Conservation (phyloP, 2,113 vertebrate species). For the Bubalus kerabau region DNA sequence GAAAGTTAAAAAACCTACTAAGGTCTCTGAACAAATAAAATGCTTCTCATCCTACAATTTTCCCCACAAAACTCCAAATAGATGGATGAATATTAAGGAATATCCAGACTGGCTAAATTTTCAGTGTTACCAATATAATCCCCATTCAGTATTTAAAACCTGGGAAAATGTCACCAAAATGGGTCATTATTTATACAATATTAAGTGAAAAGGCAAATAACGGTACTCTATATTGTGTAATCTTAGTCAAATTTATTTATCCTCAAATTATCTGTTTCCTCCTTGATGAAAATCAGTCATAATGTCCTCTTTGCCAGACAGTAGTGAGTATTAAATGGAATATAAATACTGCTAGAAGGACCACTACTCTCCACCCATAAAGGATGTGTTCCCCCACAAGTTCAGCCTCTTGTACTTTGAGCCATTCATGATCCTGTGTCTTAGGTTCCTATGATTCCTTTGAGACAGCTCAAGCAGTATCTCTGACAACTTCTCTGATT, state of each 20-base stretch:
- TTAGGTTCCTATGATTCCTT: neutral
- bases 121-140: neutral
- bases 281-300: neutral
- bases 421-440: too few species aligned
- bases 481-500: neutral
- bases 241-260: neutral
- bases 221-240: neutral
- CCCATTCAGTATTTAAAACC: neutral
- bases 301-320: neutral
- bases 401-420: neutral
- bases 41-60: neutral
- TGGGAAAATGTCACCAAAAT: neutral
- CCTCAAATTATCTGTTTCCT: neutral
- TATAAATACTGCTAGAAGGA: neutral
- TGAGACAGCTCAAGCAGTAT: neutral
- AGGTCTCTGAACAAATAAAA: neutral
- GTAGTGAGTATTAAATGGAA: neutral
- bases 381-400: accelerated
- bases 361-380: neutral
- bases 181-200: neutral
- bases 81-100: neutral
- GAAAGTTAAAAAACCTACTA: neutral
- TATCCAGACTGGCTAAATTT: neutral
- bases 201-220: neutral
- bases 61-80: neutral